Conservation (phyloP, 2,797 vertebrate species). For the Cyprinodon diabolis region DNA sequence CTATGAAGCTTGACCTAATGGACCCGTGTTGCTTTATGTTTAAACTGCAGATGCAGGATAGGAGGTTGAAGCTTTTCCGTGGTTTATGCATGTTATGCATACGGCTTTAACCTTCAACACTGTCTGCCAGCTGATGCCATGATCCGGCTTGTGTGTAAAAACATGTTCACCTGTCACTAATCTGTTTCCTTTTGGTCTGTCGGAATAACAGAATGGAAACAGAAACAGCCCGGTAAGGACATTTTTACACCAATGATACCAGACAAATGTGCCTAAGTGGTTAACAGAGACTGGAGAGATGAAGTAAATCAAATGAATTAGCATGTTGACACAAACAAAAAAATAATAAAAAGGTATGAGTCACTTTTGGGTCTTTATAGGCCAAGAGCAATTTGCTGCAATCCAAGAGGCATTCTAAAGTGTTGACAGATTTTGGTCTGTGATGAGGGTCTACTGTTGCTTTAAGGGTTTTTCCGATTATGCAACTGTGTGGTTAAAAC, state of each 20-base stretch:
- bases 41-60: neutral
- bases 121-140: neutral
- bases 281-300: constrained; percentile 1
- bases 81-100: neutral
- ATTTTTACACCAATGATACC: neutral
- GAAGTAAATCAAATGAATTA: neutral
- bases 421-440: constrained; percentile 41
- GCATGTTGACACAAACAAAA: neutral
- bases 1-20: neutral
- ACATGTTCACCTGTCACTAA: neutral
- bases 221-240: neutral
- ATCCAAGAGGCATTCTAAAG: constrained; percentile 23
- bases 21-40: neutral
- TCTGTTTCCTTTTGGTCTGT: neutral
- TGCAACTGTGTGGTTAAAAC: constrained; percentile 33
- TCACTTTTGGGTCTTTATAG: neutral
- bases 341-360: neutral
- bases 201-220: neutral
- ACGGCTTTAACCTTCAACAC: neutral
- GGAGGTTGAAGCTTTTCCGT: neutral
- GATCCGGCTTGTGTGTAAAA: neutral
- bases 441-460: constrained; percentile 14
- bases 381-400: neutral
- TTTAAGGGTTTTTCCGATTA: constrained; percentile 35
- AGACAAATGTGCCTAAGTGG: neutral